Evolutionary conservation across 1,140 invertebrate species (phyloP).

Genomic region (Bilobella aurantiaca): DNA sequence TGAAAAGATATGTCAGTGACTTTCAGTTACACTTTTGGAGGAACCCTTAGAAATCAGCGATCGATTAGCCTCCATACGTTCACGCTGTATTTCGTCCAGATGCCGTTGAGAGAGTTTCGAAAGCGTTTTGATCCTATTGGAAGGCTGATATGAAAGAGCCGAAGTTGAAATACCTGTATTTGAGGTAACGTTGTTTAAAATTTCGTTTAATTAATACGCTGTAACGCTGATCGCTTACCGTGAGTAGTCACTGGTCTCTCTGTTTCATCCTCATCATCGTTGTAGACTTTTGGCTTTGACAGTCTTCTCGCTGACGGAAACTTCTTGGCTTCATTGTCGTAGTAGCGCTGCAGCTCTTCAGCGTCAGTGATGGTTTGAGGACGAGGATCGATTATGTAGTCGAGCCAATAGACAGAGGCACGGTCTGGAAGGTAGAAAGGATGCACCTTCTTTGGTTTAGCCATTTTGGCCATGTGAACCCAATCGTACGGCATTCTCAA

Average conservation of each 20-base stretch:
- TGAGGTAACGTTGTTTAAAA: background rate
- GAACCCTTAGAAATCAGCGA: too few relatives aligned
- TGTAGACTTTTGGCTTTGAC: background rate
- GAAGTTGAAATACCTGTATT: background rate
- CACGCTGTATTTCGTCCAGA: too few relatives aligned
- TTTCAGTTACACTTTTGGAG: too few relatives aligned
- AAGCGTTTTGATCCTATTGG: background rate
- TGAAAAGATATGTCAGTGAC: too few relatives aligned
- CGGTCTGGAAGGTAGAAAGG: slow-evolving; percentile 1
- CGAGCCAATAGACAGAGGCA: slow-evolving; percentile 24
- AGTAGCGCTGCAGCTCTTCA: slow-evolving; percentile 5
- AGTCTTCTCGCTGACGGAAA: background rate
- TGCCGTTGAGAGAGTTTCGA: slow-evolving; percentile 1
- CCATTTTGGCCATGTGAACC: slow-evolving; percentile 4
- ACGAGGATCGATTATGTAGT: slow-evolving; percentile 21
- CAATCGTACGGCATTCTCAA: background rate
- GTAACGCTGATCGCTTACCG: background rate
- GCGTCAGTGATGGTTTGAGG: slow-evolving; percentile 4
- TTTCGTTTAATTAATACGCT: background rate
- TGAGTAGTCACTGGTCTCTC: background rate
- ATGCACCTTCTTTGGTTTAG: slow-evolving; percentile 9
- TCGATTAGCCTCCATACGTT: background rate
- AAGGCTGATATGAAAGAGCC: background rate
- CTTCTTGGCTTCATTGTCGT: slow-evolving; percentile 3
- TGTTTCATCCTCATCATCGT: background rate